phyloP scores from a whole-genome alignment of 2,797 vertebrate species.

The Enteromius thamalakanensis region DNA sequence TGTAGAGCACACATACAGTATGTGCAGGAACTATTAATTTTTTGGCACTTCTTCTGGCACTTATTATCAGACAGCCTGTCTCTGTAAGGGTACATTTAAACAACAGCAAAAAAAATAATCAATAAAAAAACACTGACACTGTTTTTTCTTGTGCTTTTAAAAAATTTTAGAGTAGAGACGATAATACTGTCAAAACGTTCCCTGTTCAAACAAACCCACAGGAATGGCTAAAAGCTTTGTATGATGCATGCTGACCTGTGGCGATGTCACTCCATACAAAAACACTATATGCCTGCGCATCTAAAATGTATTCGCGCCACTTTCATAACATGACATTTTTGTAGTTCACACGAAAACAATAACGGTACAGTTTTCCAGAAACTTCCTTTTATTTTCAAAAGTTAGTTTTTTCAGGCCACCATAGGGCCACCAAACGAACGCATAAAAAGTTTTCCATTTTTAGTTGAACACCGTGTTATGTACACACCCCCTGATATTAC shows the following conservation, averaged over 20 bases:
- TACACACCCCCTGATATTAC: neutral
- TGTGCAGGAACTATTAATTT: conserved; percentile 16
- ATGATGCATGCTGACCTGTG: neutral
- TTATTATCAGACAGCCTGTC: neutral
- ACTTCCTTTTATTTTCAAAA: neutral
- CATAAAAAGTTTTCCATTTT: neutral
- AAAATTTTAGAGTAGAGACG: neutral
- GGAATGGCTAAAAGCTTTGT: neutral
- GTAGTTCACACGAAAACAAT: neutral
- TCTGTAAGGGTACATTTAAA: neutral
- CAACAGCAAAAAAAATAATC: neutral
- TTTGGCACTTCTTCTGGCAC: neutral
- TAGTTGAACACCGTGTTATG: too few relatives aligned
- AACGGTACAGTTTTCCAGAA: neutral
- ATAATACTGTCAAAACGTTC: neutral
- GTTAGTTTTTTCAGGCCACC: neutral
- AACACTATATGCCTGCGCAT: neutral
- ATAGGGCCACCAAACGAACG: neutral
- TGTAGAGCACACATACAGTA: conserved; percentile 45
- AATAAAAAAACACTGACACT: neutral
- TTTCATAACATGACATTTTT: neutral
- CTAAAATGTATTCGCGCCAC: neutral
- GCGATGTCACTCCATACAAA: neutral
- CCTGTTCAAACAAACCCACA: neutral
- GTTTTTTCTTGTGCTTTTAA: neutral